Evolutionary conservation across 2,113 vertebrate genomes (phyloP), one percentile per base, ranked within the genome.

Genomic region (Aptenodytes patagonicus): DNA sequence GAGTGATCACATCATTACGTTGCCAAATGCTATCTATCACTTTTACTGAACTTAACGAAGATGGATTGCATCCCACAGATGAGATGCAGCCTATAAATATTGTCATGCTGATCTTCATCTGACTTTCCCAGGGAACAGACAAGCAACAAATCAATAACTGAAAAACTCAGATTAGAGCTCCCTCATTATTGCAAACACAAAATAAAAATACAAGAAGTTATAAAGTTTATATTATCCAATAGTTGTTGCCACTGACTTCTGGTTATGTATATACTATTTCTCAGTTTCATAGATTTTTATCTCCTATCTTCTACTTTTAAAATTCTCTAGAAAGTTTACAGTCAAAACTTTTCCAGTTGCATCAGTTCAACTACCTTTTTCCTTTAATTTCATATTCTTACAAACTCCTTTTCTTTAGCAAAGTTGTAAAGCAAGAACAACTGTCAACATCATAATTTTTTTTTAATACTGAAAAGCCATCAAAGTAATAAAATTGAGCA

Each of bases 11-110:
- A 98, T 99, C 98, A 98, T 98, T 98, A 98, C 87, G 26, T 97
- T 98, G 98, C 98, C 97, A 98, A 98, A 98, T 78, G 96, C 97
- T 91, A 99, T 99, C 98, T 98, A 98, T 99, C 98, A 98, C 98
- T 98, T 98, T 98, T 98, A 97, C 97, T 96, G 98, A 98, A 97
- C 92, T 98, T 99, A 99, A 99, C 98, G 70, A 99, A 99, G 98
- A 99, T 94, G 47, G 98, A 99, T 98, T 97, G 96, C 91, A 88
- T 97, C 95, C 97, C 68, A 84, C 91, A 98, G 98, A 98, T 90
- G 97, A 98, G 98, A 98, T 95, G 96, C 94, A 96, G 97, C 97
- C 97, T 97, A 98, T 98, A 98, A 98, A 98, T 98, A 98, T n/a
- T 98, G 96, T 93, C 98, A 95, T 77, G 88, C 97, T 98, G 98